phyloP scores from a whole-genome alignment of 2,797 vertebrate genomes.

The Podarcis lilfordi region DNA sequence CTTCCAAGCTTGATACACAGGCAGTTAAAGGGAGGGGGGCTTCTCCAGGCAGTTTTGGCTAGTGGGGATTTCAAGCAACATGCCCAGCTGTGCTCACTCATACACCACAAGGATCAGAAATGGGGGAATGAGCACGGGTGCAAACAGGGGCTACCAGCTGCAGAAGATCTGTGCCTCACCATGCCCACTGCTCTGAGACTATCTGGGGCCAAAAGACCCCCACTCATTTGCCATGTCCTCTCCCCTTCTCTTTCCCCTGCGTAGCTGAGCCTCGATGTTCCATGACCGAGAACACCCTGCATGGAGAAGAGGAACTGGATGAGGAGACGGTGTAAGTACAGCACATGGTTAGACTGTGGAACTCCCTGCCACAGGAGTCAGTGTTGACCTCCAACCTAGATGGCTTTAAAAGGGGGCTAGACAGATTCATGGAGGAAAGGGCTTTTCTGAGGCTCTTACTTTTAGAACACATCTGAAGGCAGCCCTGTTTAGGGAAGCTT shows the following conservation, averaged over 20 bases:
- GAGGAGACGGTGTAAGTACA: constrained; percentile 23
- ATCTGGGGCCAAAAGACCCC: not conserved
- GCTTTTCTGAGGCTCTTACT: not conserved
- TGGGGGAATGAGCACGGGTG: too few relatives aligned
- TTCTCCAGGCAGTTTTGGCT: too few relatives aligned
- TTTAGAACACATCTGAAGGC: too few relatives aligned
- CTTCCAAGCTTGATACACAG: too few relatives aligned
- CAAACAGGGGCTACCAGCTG: too few relatives aligned
- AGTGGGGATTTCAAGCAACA: too few relatives aligned
- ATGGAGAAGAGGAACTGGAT: constrained; percentile 24
- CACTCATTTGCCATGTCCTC: not conserved
- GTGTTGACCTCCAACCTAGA: not conserved
- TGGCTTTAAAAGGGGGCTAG: not conserved
- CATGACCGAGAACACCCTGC: not conserved
- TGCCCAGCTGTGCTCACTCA: too few relatives aligned
- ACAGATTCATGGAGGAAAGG: not conserved
- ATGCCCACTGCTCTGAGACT: not conserved
- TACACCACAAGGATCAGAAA: too few relatives aligned
- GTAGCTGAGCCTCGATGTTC: not conserved
- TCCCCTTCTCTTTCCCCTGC: not conserved
- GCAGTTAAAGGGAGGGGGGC: too few relatives aligned
- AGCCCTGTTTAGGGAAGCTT: too few relatives aligned
- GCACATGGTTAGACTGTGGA: not conserved
- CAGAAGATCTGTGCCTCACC: too few relatives aligned
- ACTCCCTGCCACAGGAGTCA: not conserved